Base-by-base conservation (phyloP, 2,797 vertebrate species). In the Periophthalmus magnuspinnatus region DNA sequence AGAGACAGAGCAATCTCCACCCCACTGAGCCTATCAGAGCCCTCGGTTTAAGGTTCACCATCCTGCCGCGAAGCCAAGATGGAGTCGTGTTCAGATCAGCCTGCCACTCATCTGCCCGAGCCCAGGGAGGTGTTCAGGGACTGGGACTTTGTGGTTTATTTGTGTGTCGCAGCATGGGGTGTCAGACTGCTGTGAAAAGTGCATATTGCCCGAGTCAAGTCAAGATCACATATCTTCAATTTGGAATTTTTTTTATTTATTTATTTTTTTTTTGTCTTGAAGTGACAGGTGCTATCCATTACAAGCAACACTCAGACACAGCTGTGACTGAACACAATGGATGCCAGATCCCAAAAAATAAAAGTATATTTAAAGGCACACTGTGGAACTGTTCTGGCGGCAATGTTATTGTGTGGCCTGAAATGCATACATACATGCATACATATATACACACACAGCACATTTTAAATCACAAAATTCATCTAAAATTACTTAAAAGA, bases 1-100 rank as follows among this genome's bases (percentile, higher is more conserved):
- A 91, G 93, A 93, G 94, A 91, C 95, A 94, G 93, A 92, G 94
- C 94, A 95, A 94, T 94, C 95, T 94, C 93, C 94, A 92, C 92
- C 94, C 94, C 88, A 90, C 92, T 91, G 92, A 74, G 94, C 93
- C 92, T 89, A 91, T 88, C 93, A 94, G 93, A 90, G 83, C 88
- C 91, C 93, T 88, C 89, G 90, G 90, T 91, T 45, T 90, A 85
- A 86, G 93, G 93, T 91, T 93, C 75, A 91, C 91, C 93, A 89
- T 93, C 92, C 93, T 47, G 85, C 81, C 58, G 87, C 17, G 89
- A 88, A 78, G 83, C 83, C 82, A 79, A 87, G 86, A 84, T 54
- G 5, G 81, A 89, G 85, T 88, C 89, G 90, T 92, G 92, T 91
- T 92, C 90, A 74, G 70, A 88, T 85, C 65, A 73, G 68, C 86